A percentile compares a stretch with the other conserved stretches of the same genome.
phyloP scores from a whole-genome alignment of 2,888 invertebrate genomes.

The Rutpela maculata region DNA sequence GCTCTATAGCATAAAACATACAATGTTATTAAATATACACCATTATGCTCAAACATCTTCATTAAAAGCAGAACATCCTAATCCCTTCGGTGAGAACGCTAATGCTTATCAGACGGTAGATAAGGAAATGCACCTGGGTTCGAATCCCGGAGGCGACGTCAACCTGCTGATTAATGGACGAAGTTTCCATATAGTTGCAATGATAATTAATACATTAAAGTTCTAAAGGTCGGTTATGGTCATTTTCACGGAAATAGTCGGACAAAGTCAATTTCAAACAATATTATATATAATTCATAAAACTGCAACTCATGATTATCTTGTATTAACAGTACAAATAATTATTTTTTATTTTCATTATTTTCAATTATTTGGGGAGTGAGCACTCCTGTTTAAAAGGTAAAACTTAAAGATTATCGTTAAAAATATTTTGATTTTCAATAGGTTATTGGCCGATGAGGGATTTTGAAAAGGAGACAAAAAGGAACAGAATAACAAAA shows the following conservation, averaged over 20 bases:
- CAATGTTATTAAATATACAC: too few species aligned
- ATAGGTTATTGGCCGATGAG: too few species aligned
- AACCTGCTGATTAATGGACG: slow-evolving; percentile 58
- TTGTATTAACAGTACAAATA: background rate
- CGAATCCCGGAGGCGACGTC: slow-evolving; percentile 54
- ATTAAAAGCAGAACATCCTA: background rate
- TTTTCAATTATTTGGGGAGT: too few species aligned
- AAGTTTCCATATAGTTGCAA: slow-evolving; percentile 56
- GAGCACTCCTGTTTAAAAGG: too few species aligned
- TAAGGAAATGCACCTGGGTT: slow-evolving; percentile 59
- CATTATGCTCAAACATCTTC: background rate
- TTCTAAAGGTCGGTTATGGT: slow-evolving; percentile 50
- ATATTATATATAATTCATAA: background rate
- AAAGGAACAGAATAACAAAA: too few species aligned
- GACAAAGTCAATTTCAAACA: slow-evolving; percentile 2
- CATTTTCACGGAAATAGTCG: slow-evolving; percentile 20
- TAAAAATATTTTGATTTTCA: too few species aligned
- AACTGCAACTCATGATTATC: background rate
- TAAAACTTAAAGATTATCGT: too few species aligned
- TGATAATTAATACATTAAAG: slow-evolving; percentile 60
- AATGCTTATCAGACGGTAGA: slow-evolving; percentile 53
- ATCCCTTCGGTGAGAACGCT: slow-evolving; percentile 20
- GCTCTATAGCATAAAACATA: too few species aligned
- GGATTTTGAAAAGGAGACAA: too few species aligned
- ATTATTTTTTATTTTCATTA: background rate